Conservation (phyloP, 2,113 vertebrate species). For the Hemiscyllium ocellatum region DNA sequence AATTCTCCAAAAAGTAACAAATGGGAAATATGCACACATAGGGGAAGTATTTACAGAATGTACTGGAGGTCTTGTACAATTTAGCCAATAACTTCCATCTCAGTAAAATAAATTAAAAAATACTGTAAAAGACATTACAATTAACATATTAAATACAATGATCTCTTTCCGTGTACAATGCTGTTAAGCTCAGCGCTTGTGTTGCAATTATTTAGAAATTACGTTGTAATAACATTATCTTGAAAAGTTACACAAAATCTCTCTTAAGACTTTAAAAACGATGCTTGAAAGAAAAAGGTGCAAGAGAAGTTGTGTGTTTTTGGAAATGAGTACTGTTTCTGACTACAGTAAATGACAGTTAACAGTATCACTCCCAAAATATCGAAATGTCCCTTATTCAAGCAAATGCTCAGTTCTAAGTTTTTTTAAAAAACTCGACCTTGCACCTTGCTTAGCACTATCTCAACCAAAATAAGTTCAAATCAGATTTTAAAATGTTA, state of each 20-base stretch:
- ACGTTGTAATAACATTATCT: slow-evolving; percentile 8
- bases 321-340: not conserved
- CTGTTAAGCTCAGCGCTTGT: slow-evolving; percentile 14
- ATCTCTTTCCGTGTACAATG: not conserved
- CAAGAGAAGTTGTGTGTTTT: not conserved
- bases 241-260: slow-evolving; percentile 34
- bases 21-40: slow-evolving; percentile 74
- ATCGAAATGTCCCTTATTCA: slow-evolving; percentile 11
- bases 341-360: not conserved
- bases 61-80: slow-evolving; percentile 78
- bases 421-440: not conserved
- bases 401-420: not conserved
- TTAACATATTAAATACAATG: slow-evolving; percentile 35
- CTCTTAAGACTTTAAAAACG: slow-evolving; percentile 33
- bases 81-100: slow-evolving; percentile 63
- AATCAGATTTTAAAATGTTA: not conserved
- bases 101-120: slow-evolving; percentile 35
- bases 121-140: slow-evolving; percentile 37
- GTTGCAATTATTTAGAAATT: slow-evolving; percentile 35
- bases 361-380: not conserved
- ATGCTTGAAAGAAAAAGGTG: not conserved
- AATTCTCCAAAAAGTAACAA: slow-evolving; percentile 95
- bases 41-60: slow-evolving; percentile 84
- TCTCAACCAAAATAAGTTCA: not conserved
- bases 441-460: not conserved